A percentile compares a stretch with the other conserved stretches of the same genome.
Conservation (phyloP, 2,888 invertebrate species). For the Yponomeuta plumbellus region DNA sequence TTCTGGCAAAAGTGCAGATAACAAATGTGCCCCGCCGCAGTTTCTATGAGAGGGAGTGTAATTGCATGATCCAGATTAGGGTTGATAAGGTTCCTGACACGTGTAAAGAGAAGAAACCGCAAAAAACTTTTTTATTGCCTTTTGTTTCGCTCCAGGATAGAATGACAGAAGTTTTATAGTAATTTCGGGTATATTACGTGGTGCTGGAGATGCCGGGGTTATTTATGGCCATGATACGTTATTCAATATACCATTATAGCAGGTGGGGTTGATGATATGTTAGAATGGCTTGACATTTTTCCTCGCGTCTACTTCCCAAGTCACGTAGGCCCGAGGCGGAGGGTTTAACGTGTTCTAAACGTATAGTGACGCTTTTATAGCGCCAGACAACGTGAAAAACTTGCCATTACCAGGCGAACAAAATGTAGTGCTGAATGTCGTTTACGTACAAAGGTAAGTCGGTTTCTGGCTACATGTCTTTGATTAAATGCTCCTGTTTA, state of each 20-base stretch:
- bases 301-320: conserved; percentile 19
- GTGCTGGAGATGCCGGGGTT: conserved; percentile 23
- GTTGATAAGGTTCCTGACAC: conserved; percentile 59
- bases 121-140: conserved; percentile 59
- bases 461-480: conserved; percentile 19
- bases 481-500: conserved; percentile 46
- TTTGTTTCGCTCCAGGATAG: conserved; percentile 33
- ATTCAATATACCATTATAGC: conserved; percentile 36
- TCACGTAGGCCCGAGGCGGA: conserved; percentile 27
- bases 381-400: neutral
- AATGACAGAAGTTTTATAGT: conserved; percentile 36
- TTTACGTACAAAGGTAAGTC: conserved; percentile 15
- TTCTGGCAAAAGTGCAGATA: conserved; percentile 68
- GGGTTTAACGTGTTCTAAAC: conserved; percentile 38
- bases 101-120: conserved; percentile 7
- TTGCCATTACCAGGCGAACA: neutral
- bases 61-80: conserved; percentile 70
- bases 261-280: conserved; percentile 31
- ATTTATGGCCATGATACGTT: conserved; percentile 36
- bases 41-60: conserved; percentile 59
- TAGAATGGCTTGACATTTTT: conserved; percentile 38
- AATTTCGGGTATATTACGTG: conserved; percentile 22
- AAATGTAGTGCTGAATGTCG: neutral
- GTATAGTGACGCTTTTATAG: conserved; percentile 20
- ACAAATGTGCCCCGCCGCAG: conserved; percentile 63